Evolutionary conservation across 2,797 vertebrate species (phyloP).

Genomic region (Babyrousa celebensis): DNA sequence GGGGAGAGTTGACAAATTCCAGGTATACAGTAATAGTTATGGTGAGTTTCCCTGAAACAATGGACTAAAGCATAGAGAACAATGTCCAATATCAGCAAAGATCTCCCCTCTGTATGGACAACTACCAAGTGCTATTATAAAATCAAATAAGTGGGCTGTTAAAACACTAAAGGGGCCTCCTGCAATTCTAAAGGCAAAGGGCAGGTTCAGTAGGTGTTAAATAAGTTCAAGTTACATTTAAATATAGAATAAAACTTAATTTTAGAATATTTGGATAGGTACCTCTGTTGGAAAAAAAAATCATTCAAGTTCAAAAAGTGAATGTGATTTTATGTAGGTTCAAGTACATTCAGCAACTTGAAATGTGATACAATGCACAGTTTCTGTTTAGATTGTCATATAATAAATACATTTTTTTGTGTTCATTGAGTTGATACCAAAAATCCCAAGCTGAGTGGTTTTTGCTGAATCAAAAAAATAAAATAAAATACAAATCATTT

Average conservation of each 20-base stretch:
- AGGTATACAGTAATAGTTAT: neutral
- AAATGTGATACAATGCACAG: neutral
- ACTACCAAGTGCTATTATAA: neutral
- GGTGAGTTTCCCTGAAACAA: constrained; percentile 4
- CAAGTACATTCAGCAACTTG: neutral
- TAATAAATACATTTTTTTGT: constrained; percentile 38
- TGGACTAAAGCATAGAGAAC: neutral
- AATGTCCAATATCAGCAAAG: neutral
- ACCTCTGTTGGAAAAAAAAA: neutral
- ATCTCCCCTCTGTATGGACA: neutral
- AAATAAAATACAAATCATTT: constrained; percentile 56
- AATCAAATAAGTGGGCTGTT: neutral
- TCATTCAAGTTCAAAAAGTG: neutral
- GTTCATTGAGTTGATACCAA: constrained; percentile 48
- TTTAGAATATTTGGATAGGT: constrained; percentile 27
- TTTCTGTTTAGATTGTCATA: constrained; percentile 43
- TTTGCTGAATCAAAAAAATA: constrained; percentile 53
- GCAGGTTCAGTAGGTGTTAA: neutral
- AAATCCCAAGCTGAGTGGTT: constrained; percentile 30
- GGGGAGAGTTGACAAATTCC: constrained; percentile 2
- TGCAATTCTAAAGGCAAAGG: neutral
- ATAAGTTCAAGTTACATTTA: neutral
- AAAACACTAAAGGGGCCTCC: neutral
- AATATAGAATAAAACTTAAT: constrained; percentile 26
- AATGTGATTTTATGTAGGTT: constrained; percentile 36